These are phyloP conservation scores for Eurytemora carolleeae DNA, from an alignment of 1,140 invertebrate species.

Conservation along the genomic window DNA sequence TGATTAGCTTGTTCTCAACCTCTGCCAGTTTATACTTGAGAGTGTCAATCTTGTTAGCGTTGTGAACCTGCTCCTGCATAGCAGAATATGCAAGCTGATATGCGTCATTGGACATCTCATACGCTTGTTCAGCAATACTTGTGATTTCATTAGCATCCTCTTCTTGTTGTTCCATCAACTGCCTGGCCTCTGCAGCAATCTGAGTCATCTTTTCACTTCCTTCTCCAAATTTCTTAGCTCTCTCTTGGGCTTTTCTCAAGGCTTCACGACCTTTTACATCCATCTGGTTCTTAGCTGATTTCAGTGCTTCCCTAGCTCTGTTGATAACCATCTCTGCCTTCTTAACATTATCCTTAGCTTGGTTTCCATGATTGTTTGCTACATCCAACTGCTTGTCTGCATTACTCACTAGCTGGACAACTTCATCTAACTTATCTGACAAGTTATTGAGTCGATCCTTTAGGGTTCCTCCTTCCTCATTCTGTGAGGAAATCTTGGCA, in stretches of 20 bases:
- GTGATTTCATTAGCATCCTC: constrained; percentile 55
- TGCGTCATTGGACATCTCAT: constrained; percentile 57
- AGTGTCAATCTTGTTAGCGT: constrained; percentile 23
- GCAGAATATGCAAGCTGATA: constrained; percentile 57
- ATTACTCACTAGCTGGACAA: constrained; percentile 23
- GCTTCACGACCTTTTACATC: constrained; percentile 56
- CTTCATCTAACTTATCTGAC: constrained; percentile 39
- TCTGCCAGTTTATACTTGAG: constrained; percentile 31
- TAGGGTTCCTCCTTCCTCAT: constrained; percentile 27
- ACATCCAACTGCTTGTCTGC: constrained; percentile 31
- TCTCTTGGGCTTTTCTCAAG: constrained; percentile 50
- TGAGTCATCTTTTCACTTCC: constrained; percentile 74
- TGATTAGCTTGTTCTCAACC: constrained; percentile 41
- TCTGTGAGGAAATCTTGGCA: constrained; percentile 41
- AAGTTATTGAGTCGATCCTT: constrained; percentile 44
- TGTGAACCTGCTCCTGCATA: constrained; percentile 51
- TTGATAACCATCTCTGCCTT: constrained; percentile 49
- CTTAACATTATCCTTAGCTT: constrained; percentile 44
- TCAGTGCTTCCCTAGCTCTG: constrained; percentile 44
- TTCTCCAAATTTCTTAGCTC: constrained; percentile 64
- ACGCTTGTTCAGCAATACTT: constrained; percentile 50
- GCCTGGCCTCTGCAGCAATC: constrained; percentile 63
- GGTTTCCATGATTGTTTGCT: constrained; percentile 36
- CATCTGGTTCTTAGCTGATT: constrained; percentile 46
- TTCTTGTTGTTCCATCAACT: constrained; percentile 47